phyloP scores from a whole-genome alignment of 2,113 vertebrate genomes.

The Plestiodon gilberti region DNA sequence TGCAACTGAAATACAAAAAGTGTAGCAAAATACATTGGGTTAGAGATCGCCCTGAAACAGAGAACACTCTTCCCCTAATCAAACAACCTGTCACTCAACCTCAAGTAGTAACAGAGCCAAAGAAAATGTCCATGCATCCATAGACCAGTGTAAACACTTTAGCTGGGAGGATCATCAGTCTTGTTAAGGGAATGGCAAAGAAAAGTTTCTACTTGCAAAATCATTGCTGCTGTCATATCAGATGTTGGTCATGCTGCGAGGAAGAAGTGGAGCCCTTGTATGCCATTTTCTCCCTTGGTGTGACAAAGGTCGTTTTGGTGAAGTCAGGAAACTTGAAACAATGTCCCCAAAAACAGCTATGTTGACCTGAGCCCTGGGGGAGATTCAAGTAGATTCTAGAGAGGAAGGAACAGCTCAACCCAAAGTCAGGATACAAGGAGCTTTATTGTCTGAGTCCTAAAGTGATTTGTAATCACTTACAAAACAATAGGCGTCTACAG shows the following conservation, averaged over 20 bases:
- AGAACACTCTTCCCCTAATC: background rate
- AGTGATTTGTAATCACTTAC: too few relatives aligned
- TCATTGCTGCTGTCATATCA: background rate
- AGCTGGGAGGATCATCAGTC: background rate
- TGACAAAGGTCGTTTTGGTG: background rate
- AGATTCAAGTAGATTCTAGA: too few relatives aligned
- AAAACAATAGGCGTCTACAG: too few relatives aligned
- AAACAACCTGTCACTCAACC: background rate
- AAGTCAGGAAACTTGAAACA: background rate
- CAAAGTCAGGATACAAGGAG: too few relatives aligned
- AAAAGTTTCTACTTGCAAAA: background rate
- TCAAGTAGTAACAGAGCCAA: background rate
- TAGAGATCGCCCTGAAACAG: background rate
- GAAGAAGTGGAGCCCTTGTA: background rate
- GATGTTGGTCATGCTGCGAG: background rate
- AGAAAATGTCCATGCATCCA: background rate
- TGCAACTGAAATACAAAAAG: background rate
- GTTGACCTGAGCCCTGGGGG: too few relatives aligned
- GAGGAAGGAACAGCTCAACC: too few relatives aligned
- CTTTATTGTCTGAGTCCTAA: too few relatives aligned
- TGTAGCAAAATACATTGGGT: background rate
- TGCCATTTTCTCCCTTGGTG: background rate
- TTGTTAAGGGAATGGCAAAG: background rate
- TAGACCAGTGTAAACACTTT: background rate
- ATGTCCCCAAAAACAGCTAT: background rate